Percentiles rank a stretch among this genome's conserved stretches.
Evolutionary conservation across 1,140 invertebrate genomes (phyloP).

Genomic region (Alviniconcha marisindica): DNA sequence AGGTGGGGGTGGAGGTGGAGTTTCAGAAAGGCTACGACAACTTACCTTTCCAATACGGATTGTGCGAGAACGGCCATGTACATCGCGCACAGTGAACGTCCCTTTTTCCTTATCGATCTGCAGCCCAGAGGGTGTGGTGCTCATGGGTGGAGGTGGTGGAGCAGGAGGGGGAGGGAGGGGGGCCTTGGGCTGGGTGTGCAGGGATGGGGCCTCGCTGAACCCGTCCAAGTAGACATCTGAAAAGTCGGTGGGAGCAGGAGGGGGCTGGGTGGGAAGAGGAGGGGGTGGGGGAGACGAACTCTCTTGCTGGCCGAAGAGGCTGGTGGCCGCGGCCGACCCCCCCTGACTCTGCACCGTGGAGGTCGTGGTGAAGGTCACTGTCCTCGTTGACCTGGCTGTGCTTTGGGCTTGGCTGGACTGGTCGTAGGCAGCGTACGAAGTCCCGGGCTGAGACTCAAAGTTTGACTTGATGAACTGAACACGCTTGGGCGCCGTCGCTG

Average conservation of each 20-base stretch:
- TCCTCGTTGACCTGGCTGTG: background rate
- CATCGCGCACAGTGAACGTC: conserved; percentile 66
- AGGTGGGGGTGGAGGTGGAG: no score
- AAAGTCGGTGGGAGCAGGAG: conserved; percentile 43
- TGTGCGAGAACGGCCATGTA: conserved; percentile 91
- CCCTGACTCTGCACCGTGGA: conserved; percentile 25
- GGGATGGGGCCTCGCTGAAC: conserved; percentile 8
- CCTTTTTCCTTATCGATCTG: conserved; percentile 62
- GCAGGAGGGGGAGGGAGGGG: conserved; percentile 70
- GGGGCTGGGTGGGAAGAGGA: conserved; percentile 29
- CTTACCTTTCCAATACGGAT: conserved; percentile 91
- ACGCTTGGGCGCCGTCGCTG: conserved; percentile 35
- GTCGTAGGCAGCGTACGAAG: background rate
- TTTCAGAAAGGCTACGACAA: no score
- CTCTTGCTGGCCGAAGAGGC: conserved; percentile 20
- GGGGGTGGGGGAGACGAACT: conserved; percentile 50
- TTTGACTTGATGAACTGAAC: conserved; percentile 44
- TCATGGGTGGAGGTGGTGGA: conserved; percentile 86
- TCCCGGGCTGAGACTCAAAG: conserved; percentile 26
- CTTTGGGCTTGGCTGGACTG: background rate
- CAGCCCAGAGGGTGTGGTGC: conserved; percentile 86
- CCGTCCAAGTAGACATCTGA: conserved; percentile 20
- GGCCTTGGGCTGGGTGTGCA: conserved; percentile 58
- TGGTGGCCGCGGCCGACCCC: background rate
- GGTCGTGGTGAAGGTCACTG: conserved; percentile 39